Evolutionary conservation across 2,113 vertebrate species (phyloP), one percentile per base, ranked within the genome.

Genomic region (Varanus komodoensis): DNA sequence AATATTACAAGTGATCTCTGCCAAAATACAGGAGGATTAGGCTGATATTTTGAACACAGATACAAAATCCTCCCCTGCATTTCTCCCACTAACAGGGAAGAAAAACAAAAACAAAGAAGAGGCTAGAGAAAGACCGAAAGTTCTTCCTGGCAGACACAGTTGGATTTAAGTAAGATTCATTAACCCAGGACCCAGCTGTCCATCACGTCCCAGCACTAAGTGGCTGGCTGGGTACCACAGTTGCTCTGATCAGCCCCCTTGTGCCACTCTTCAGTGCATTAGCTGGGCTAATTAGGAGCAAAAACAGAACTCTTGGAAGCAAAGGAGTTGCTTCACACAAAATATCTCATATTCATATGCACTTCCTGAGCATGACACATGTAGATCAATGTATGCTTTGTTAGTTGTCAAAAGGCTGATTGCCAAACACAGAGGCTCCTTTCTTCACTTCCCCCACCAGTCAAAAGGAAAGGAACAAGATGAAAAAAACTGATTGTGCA

Each of bases 1-100:
- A 86, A n/a, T 68, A 78, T 93, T 84, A 32, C 91, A 87, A 93
- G 15, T 86, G 25, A 68, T 34, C 86, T 64, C 84, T 91, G 68
- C 79, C 44, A 87, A 29, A 81, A 82, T 74, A 52, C 8, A 83
- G 74, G 67, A 77, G 48, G 61, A 68, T 84, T 57, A 34, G 25
- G 3, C 14, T 17, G 57, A 78, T 78, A 52, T 84, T 67, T 19
- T 67, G 44, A 84, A 84, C 71, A 89, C 21, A 77, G 57, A 82
- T 38, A 57, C 73, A 52, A 52, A 84, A 17, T 6, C 85, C 50
- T 93, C 6, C 32, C 29, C 15, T 38, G 23, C 21, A 82, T 61
- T 80, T 61, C 83, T 61, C 34, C 61, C 90, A 87, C 34, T 50
- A 68, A 34, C 23, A 48, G 93, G 88, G 0, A 0, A 34, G 67